Evolutionary conservation across 1,140 invertebrate genomes (phyloP).

Genomic region (Pentalonia nigronervosa): DNA sequence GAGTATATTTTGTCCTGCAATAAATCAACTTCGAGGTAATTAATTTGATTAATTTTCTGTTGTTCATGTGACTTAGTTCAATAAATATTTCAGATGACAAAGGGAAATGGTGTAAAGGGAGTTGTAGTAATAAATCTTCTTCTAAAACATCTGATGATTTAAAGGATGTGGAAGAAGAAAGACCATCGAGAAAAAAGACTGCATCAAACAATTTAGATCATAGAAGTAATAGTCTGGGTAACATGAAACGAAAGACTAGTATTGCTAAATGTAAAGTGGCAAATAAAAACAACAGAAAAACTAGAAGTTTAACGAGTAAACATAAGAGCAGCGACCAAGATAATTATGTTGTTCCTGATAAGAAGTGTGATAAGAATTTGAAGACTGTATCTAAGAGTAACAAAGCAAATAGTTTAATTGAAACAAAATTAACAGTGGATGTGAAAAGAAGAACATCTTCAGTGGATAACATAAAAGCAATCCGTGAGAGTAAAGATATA

Average conservation of each 20-base stretch:
- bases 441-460: slow-evolving; percentile 43
- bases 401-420: slow-evolving; percentile 31
- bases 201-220: slow-evolving; percentile 20
- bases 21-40: slow-evolving; percentile 55
- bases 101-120: slow-evolving; percentile 47
- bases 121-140: slow-evolving; percentile 39
- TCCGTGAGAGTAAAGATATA: slow-evolving; percentile 26
- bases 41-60: not conserved
- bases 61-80: not conserved
- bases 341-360: slow-evolving; percentile 48
- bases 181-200: slow-evolving; percentile 57
- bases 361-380: slow-evolving; percentile 60
- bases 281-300: slow-evolving; percentile 49
- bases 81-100: slow-evolving; percentile 37
- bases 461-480: slow-evolving; percentile 16
- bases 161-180: slow-evolving; percentile 47
- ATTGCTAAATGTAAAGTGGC: slow-evolving; percentile 47
- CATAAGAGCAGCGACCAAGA: slow-evolving; percentile 43
- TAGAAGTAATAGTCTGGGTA: slow-evolving; percentile 43
- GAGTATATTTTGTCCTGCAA: slow-evolving; percentile 45
- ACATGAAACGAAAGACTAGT: slow-evolving; percentile 16
- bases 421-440: slow-evolving; percentile 28
- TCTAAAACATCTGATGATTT: slow-evolving; percentile 49
- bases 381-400: slow-evolving; percentile 34
- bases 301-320: slow-evolving; percentile 52